These are phyloP conservation scores for Delphinus delphis DNA, from an alignment of 2,113 vertebrate genomes.

Conservation along the genomic window DNA sequence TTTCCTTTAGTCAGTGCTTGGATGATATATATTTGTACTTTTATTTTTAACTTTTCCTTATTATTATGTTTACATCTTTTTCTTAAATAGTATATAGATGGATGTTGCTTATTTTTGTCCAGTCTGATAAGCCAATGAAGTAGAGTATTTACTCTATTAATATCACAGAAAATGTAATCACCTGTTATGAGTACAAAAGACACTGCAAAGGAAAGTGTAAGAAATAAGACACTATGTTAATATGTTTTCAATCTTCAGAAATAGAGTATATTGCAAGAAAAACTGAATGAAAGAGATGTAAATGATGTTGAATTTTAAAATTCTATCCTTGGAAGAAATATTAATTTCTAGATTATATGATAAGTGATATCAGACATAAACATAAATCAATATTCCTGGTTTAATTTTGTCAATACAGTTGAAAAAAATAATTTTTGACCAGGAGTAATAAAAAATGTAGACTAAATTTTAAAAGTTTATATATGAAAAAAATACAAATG, in stretches of 20 bases:
- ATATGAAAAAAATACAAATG: neutral
- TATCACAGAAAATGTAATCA: neutral
- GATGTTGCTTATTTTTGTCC: neutral
- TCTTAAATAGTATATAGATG: neutral
- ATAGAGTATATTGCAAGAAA: neutral
- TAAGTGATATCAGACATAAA: neutral
- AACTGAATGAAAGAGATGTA: neutral
- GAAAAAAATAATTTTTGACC: neutral
- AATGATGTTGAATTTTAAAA: neutral
- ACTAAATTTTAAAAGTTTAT: neutral
- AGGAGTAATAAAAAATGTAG: neutral
- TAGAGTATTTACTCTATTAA: neutral
- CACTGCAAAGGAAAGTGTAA: neutral
- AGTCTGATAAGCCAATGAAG: neutral
- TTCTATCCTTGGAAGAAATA: neutral
- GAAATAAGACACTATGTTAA: neutral
- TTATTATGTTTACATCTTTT: conserved; percentile 5
- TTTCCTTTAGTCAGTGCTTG: conserved; percentile 19
- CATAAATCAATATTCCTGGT: neutral
- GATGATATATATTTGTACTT: neutral
- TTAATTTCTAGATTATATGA: neutral
- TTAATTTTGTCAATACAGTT: neutral
- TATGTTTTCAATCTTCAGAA: neutral
- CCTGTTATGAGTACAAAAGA: neutral
- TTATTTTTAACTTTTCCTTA: neutral